phyloP scores from a whole-genome alignment of 1,140 invertebrate species.

The Drosophila kurseongensis region DNA sequence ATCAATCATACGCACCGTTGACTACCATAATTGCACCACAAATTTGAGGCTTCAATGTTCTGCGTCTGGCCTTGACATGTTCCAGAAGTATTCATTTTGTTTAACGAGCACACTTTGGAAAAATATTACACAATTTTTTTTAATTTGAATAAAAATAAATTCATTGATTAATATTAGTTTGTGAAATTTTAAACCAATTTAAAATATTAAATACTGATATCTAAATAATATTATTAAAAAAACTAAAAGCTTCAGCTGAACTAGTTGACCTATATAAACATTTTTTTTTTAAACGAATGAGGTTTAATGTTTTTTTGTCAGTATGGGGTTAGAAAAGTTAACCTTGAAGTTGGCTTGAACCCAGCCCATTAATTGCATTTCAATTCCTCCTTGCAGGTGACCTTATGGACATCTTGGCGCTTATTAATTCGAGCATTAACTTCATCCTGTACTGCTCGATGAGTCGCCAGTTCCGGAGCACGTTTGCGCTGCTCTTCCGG shows the following conservation, averaged over 20 bases:
- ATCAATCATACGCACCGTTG: constrained; percentile 61
- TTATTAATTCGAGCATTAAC: constrained; percentile 98
- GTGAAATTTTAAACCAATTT: too few relatives aligned
- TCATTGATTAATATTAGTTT: too few relatives aligned
- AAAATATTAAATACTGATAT: too few relatives aligned
- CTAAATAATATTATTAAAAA: too few relatives aligned
- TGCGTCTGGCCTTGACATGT: constrained; percentile 19
- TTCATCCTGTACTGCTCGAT: constrained; percentile 99
- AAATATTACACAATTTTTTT: too few relatives aligned
- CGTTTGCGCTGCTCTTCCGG: constrained; percentile 91
- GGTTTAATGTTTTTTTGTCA: too few relatives aligned
- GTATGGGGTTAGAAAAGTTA: too few relatives aligned
- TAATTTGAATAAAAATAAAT: too few relatives aligned
- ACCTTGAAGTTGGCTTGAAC: not conserved
- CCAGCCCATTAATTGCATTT: constrained; percentile 30
- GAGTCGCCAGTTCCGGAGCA: constrained; percentile 97
- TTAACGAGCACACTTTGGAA: not conserved
- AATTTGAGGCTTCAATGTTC: constrained; percentile 18
- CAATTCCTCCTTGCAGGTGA: constrained; percentile 86
- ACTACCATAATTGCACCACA: constrained; percentile 23
- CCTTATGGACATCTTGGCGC: constrained; percentile 96
- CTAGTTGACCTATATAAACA: too few relatives aligned
- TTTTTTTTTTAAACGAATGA: too few relatives aligned
- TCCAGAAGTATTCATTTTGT: not conserved
- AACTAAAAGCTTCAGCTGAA: too few relatives aligned